Base-by-base conservation (phyloP, 1,140 invertebrate genomes). In the Tetramorium simillimum region DNA sequence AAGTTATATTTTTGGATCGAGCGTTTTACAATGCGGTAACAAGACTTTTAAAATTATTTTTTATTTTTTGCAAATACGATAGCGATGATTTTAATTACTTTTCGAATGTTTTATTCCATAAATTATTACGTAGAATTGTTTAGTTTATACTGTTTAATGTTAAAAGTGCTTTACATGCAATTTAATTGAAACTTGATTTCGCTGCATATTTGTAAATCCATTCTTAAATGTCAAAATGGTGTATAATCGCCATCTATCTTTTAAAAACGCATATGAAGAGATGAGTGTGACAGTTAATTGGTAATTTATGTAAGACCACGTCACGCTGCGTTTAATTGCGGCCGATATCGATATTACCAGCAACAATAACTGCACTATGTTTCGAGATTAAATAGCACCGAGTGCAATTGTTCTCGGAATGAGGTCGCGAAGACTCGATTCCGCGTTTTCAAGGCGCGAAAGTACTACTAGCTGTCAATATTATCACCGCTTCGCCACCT, bases 381-480 rank as follows among this genome's bases (percentile, higher is more conserved):
- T 40, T 62, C n/a, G 21, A 56, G 37, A 24, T 84, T 51, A 65
- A 82, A 73, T 28, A 86, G 37, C 33, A 33, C 16, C 40, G 49
- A 86, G 62, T 56, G 49, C 43, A 10, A 53, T 78, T 67, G 75
- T 86, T 65, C n/a, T 67, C 46, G 24, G 33, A 78, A 67, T 24
- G 40, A 86, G 75, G 33, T 75, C 24, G 51, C 14, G 40, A 86
- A 73, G 49, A 33, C 21, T 46, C 40, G 43, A 51, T 80, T 78
- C 49, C n/a, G 16, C 33, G 56, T 58, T 86, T 62, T 51, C 49
- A 70, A 81, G 76, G 43, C 12, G 53, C 21, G 65, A 69, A 62
- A 60, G 51, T 86, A 86, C 69, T 67, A 80, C 14, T 49, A 49
- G 65, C n/a, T 86, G 65, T 86, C 75, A 60, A 86, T 86, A 78